Conservation (phyloP, 1,140 invertebrate species). For the Phenacoccus solenopsis region DNA sequence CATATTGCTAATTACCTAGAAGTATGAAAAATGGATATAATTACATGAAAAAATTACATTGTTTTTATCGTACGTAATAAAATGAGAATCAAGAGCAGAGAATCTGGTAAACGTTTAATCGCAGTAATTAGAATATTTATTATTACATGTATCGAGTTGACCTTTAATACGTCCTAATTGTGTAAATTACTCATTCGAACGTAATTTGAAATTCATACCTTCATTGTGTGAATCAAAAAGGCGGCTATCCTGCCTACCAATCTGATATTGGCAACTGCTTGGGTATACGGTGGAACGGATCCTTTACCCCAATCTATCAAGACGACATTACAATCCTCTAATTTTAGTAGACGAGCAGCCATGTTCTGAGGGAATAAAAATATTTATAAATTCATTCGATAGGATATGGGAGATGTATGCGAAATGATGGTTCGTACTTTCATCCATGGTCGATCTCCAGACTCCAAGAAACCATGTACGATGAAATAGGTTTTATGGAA, state of each 20-base stretch:
- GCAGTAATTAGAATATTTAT: no score
- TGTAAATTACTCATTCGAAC: no score
- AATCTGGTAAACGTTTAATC: no score
- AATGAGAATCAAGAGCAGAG: no score
- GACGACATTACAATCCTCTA: slow-evolving; percentile 57
- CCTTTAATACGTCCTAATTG: no score
- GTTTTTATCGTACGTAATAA: no score
- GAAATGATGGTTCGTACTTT: slow-evolving; percentile 30
- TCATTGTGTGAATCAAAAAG: slow-evolving; percentile 44
- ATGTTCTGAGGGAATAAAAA: slow-evolving; percentile 7
- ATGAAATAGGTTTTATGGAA: slow-evolving; percentile 56
- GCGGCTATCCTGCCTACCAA: slow-evolving; percentile 70
- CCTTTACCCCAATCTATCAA: slow-evolving; percentile 74
- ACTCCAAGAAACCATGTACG: slow-evolving; percentile 73
- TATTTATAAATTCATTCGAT: neutral
- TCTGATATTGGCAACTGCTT: slow-evolving; percentile 81
- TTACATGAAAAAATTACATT: no score
- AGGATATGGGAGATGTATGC: slow-evolving; percentile 4
- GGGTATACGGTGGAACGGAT: slow-evolving; percentile 72
- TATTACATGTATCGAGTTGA: no score
- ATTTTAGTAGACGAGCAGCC: slow-evolving; percentile 38
- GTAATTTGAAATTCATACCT: slow-evolving; percentile 31
- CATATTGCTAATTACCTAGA: neutral
- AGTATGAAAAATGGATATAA: neutral
- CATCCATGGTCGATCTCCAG: slow-evolving; percentile 60